Conservation (phyloP, 2,797 vertebrate species). For the Florisuga fusca region DNA sequence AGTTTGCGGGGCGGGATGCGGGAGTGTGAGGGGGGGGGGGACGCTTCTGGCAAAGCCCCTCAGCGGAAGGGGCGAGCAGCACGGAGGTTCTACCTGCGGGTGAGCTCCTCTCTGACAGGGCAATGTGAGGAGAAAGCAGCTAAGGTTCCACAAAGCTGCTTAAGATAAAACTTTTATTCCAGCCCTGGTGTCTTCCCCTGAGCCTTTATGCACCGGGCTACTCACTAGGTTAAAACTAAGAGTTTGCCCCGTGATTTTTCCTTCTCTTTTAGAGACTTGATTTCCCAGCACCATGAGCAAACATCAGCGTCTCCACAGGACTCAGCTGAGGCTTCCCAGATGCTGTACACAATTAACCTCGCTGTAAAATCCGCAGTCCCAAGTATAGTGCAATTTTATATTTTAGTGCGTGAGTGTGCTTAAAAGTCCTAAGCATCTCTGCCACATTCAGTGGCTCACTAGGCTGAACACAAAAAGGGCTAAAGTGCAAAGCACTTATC, state of each 20-base stretch:
- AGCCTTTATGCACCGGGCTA: background rate
- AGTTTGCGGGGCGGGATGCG: background rate
- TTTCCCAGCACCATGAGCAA: background rate
- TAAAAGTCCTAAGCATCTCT: background rate
- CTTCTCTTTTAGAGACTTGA: background rate
- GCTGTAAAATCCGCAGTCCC: background rate
- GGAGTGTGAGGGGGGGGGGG: background rate
- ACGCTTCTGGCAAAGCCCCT: background rate
- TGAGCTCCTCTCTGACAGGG: background rate
- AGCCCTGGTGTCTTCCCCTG: background rate
- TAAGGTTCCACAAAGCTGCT: background rate
- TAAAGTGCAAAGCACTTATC: background rate
- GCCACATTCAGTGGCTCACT: background rate
- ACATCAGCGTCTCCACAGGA: background rate
- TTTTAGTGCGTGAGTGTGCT: background rate
- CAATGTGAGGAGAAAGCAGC: background rate
- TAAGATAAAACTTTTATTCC: background rate
- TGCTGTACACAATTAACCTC: background rate
- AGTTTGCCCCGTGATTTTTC: background rate
- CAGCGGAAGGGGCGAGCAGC: background rate
- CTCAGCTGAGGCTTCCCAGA: background rate
- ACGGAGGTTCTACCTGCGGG: accelerated
- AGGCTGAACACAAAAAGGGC: background rate
- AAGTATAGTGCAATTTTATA: background rate
- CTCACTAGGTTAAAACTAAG: background rate